Conservation (phyloP, 2,113 vertebrate species). For the Laticauda laticaudata region DNA sequence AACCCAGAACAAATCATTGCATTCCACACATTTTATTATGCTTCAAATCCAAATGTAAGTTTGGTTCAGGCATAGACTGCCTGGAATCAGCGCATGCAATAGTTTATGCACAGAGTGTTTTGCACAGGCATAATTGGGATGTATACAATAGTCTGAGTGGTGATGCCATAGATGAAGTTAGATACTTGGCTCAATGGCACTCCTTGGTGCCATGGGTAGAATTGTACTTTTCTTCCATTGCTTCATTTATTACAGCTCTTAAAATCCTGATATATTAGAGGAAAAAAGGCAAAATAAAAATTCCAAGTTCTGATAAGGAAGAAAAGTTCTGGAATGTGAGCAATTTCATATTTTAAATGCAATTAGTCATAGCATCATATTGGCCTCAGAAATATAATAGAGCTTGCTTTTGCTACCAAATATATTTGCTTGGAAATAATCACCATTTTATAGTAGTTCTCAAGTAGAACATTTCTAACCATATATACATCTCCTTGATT, state of each 20-base stretch:
- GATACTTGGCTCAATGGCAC: background rate
- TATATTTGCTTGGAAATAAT: background rate
- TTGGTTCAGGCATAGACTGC: background rate
- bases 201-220: background rate
- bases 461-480: background rate
- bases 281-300: background rate
- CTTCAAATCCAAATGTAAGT: background rate
- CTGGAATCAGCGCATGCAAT: background rate
- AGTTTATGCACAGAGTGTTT: background rate
- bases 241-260: background rate
- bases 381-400: background rate
- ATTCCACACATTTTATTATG: background rate
- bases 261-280: background rate
- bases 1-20: background rate
- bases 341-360: background rate
- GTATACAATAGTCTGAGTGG: background rate
- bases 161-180: background rate
- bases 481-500: background rate
- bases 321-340: background rate
- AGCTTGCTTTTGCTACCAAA: background rate
- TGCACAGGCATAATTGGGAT: background rate
- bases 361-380: background rate
- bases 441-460: background rate
- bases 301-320: background rate
- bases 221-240: no score